Percentiles rank a stretch among this genome's conserved stretches.
Conservation (phyloP, 2,888 invertebrate genomes). For the Tiliacea citrago region DNA sequence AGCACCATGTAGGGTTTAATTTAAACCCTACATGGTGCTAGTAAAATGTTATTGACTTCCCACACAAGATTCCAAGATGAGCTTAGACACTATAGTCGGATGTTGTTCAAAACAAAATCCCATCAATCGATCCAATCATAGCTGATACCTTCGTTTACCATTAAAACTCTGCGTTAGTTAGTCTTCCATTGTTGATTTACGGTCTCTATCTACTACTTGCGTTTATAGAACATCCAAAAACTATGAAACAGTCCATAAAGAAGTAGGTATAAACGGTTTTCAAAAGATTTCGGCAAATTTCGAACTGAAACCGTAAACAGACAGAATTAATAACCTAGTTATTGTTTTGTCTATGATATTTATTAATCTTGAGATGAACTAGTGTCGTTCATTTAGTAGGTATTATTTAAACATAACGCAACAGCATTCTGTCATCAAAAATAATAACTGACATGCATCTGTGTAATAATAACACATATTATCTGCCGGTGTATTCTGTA, state of each 20-base stretch:
- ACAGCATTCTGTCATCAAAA: conserved; percentile 11
- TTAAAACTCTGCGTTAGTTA: not conserved
- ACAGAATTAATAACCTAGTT: not conserved
- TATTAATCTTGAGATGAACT: not conserved
- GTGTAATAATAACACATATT: no score
- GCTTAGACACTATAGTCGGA: not conserved
- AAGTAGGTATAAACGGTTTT: not conserved
- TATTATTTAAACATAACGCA: not conserved
- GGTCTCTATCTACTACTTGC: not conserved
- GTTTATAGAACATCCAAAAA: not conserved
- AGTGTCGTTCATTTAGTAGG: not conserved
- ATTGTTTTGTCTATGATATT: no score
- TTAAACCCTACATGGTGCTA: not conserved
- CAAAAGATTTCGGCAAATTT: not conserved
- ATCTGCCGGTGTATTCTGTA: no score
- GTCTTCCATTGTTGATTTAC: not conserved
- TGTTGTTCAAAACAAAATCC: not conserved
- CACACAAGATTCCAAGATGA: not conserved
- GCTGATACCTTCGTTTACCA: not conserved
- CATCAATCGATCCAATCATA: not conserved
- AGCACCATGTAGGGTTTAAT: no score
- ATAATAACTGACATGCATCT: conserved; percentile 27
- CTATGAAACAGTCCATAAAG: not conserved
- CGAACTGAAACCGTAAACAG: not conserved
- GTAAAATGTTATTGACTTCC: not conserved